Evolutionary conservation across 1,140 invertebrate species (phyloP).

Genomic region (Hormaphis cornu): DNA sequence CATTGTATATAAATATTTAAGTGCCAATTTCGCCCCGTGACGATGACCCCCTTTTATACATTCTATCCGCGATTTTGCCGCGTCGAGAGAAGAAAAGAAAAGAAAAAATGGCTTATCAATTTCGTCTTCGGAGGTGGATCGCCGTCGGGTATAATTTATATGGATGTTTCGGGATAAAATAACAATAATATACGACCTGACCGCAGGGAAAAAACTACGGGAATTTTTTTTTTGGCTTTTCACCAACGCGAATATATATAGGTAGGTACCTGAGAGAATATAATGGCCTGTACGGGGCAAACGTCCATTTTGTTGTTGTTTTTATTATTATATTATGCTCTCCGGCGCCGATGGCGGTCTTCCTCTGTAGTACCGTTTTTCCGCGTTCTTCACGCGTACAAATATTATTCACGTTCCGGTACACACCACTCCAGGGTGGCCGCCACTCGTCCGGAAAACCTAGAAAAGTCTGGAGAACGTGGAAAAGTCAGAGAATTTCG

Average conservation of each 20-base stretch:
- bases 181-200: slow-evolving; percentile 24
- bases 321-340: too few species aligned
- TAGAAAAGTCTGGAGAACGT: too few species aligned
- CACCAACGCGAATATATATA: slow-evolving; percentile 16
- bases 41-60: slow-evolving; percentile 7
- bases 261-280: not conserved
- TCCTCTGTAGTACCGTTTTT: not conserved
- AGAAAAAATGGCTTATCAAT: slow-evolving; percentile 29
- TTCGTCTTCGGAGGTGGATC: not conserved
- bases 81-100: not conserved
- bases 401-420: slow-evolving; percentile 27
- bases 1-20: too few species aligned
- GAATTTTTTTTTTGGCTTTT: slow-evolving; percentile 30
- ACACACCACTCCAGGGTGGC: too few species aligned
- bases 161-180: slow-evolving; percentile 21
- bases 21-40: slow-evolving; percentile 14
- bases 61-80: not conserved
- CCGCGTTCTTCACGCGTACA: slow-evolving; percentile 7
- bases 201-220: slow-evolving; percentile 24
- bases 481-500: too few species aligned
- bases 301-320: slow-evolving; percentile 31
- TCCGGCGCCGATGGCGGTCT: not conserved
- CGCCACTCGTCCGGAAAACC: too few species aligned
- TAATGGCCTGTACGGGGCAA: slow-evolving; percentile 25
- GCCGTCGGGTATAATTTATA: slow-evolving; percentile 24